phyloP scores from a whole-genome alignment of 2,888 invertebrate species.

The Masnerella sp. region DNA sequence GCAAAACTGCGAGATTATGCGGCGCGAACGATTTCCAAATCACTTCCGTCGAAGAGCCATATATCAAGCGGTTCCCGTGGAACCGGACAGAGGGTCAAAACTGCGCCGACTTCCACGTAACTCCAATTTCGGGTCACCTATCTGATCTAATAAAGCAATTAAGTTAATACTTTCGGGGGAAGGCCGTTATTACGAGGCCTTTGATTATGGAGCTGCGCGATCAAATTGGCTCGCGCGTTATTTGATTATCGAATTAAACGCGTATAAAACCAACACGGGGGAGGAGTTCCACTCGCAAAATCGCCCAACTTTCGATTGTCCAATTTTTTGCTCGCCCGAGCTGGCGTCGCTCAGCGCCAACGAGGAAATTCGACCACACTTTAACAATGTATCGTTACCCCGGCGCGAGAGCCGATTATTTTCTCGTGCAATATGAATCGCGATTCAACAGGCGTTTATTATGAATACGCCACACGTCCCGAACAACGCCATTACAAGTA shows the following conservation, averaged over 20 bases:
- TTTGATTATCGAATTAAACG: slow-evolving; percentile 72
- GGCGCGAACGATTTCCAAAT: slow-evolving; percentile 51
- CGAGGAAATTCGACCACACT: slow-evolving; percentile 49
- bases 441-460: slow-evolving; percentile 2
- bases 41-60: slow-evolving; percentile 55
- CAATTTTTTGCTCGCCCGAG: slow-evolving; percentile 40
- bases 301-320: slow-evolving; percentile 53
- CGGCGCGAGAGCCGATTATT: slow-evolving; percentile 22
- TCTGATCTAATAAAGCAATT: slow-evolving; percentile 67
- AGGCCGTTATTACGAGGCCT: slow-evolving; percentile 74
- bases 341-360: slow-evolving; percentile 32
- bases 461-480: too few species aligned
- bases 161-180: slow-evolving; percentile 72
- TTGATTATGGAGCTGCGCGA: slow-evolving; percentile 73
- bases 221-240: slow-evolving; percentile 69
- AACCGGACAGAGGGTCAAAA: slow-evolving; percentile 46
- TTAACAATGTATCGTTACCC: slow-evolving; percentile 43
- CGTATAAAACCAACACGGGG: slow-evolving; percentile 68
- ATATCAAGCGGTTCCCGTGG: slow-evolving; percentile 31
- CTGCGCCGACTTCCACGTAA: slow-evolving; percentile 57
- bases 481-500: too few species aligned
- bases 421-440: slow-evolving; percentile 23
- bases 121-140: slow-evolving; percentile 62
- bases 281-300: slow-evolving; percentile 63
- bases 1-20: slow-evolving; percentile 18